phyloP scores from a whole-genome alignment of 2,113 vertebrate genomes.

The Todiramphus chloris region DNA sequence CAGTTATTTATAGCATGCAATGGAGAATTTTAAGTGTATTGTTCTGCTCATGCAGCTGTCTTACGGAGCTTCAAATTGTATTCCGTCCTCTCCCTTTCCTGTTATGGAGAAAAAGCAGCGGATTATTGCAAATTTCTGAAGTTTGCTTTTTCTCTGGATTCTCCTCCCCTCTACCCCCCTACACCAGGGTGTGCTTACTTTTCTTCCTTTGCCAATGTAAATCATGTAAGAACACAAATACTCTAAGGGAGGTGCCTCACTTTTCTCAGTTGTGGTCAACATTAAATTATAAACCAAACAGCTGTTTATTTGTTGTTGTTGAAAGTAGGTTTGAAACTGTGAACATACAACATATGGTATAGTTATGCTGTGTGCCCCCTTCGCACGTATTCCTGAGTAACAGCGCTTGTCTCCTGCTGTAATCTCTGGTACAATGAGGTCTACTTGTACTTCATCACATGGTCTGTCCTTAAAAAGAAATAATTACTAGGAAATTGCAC shows the following conservation, averaged over 20 bases:
- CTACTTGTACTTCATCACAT: conserved; percentile 15
- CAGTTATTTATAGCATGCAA: conserved; percentile 39
- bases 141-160: background rate
- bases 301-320: conserved; percentile 17
- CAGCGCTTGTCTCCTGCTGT: background rate
- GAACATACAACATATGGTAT: background rate
- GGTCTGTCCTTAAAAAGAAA: conserved; percentile 32
- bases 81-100: background rate
- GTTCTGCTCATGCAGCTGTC: conserved; percentile 44
- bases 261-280: background rate
- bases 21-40: background rate
- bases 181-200: background rate
- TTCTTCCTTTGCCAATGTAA: conserved; percentile 27
- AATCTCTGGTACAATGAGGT: conserved; percentile 14
- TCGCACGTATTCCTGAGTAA: conserved; percentile 50
- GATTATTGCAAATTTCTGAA: background rate
- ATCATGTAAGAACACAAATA: background rate
- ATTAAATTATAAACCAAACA: background rate
- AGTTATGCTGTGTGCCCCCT: conserved; percentile 27
- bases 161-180: background rate
- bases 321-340: conserved; percentile 18
- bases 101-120: background rate
- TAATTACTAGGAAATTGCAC: conserved; percentile 47
- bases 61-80: background rate
- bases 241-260: conserved; percentile 2